Evolutionary conservation across 1,140 invertebrate species (phyloP), one percentile per base, ranked within the genome.

Genomic region (Ceratina calcarata): DNA sequence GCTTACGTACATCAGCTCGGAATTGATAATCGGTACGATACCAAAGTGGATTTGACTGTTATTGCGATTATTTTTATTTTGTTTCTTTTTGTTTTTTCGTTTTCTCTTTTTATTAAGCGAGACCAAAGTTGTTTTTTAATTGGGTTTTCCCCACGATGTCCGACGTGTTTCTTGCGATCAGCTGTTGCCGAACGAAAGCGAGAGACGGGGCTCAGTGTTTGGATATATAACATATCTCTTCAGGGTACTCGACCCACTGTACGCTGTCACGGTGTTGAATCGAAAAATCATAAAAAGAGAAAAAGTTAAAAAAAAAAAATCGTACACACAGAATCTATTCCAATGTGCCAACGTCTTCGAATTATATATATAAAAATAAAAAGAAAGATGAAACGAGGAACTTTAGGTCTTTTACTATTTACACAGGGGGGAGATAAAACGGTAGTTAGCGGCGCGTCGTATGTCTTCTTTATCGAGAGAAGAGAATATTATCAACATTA

Each of bases 261-360:
- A 67, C 65, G 58, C 51, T 66, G 61, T 71, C 74, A 81, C 67
- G 60, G 80, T 81, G 70, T 78, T 70, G 67, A 76, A 83, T 68
- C 66, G 57, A 82, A 65, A 45, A 80, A 79, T 72, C 20, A 10
- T 53, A 68, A 71, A 76, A 62, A 57, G 53, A 71, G 15, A 45
- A 70, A 70, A 81, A 53, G 66, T n/a, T 24, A 61, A 62, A 62
- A 32, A 37, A 55, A 16, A 18, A 24, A 22, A 37, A 57, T 32
- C 10, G 78, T 49, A 73, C 55, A 53, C 60, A 85, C 66, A 83
- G 72, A 87, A 81, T 83, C 80, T 90, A 90, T 89, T 89, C 87
- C 90, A 88, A 92, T 92, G 92, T 93, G 92, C 92, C 92, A 93
- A 92, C 87, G 87, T 88, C 84, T 90, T 91, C 87, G 75, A 89